Conservation (phyloP, 2,113 vertebrate genomes). For the Pavo muticus region DNA sequence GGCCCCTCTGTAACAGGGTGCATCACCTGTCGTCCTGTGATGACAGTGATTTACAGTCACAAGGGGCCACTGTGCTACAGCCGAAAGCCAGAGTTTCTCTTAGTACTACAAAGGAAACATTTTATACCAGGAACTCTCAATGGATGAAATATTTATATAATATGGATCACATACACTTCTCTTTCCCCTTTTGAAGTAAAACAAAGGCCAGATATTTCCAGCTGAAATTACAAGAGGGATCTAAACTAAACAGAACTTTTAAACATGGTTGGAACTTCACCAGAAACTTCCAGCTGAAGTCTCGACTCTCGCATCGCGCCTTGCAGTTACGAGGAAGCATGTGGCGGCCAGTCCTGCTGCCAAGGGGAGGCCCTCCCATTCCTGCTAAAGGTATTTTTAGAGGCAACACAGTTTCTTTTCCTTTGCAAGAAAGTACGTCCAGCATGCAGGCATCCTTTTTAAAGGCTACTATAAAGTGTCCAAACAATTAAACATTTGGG, state of each 20-base stretch:
- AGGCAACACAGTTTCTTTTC: background rate
- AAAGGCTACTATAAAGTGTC: background rate
- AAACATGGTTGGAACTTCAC: background rate
- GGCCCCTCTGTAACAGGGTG: background rate
- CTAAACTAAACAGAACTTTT: background rate
- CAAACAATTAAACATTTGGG: background rate
- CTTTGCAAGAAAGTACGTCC: background rate
- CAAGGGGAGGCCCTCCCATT: background rate
- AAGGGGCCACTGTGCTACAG: background rate
- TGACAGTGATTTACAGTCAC: fast-evolving
- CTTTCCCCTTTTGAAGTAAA: conserved; percentile 4
- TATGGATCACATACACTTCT: background rate
- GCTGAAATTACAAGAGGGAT: background rate
- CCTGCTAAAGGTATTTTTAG: background rate
- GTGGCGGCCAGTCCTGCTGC: background rate
- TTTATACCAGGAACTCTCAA: background rate
- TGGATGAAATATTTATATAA: conserved; percentile 11
- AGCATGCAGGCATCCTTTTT: background rate
- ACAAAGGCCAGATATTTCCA: conserved; percentile 24
- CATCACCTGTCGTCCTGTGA: background rate
- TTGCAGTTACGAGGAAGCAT: background rate
- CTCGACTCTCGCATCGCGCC: fast-evolving
- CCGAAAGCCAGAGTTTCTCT: background rate
- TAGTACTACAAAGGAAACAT: background rate
- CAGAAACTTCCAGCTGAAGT: background rate